These are phyloP conservation scores for Epizoanthus ramosus DNA, from an alignment of 92 coral and sea anemone species.

Conservation along the genomic window DNA sequence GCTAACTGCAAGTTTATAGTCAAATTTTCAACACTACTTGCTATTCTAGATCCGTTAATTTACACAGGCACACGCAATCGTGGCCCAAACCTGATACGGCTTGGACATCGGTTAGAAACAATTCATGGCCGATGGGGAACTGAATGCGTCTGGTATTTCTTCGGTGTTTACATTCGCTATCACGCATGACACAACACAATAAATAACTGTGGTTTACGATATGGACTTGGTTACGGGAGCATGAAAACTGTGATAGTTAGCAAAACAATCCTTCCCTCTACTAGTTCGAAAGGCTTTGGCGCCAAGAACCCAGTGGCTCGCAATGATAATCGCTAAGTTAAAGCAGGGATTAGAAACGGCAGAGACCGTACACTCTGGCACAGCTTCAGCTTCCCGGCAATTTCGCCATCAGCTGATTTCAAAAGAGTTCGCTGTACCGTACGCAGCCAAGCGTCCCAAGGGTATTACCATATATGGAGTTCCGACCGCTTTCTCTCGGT, in stretches of 20 bases:
- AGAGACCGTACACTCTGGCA: neutral
- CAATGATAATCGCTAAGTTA: neutral
- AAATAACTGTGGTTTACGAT: neutral
- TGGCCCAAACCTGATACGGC: neutral
- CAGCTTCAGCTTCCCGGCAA: slow-evolving; percentile 37
- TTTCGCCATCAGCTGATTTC: slow-evolving; percentile 34
- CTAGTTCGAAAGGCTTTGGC: neutral
- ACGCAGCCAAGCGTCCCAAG: slow-evolving; percentile 17
- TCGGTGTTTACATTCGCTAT: slow-evolving; percentile 13
- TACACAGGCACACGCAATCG: neutral
- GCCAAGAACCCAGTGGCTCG: neutral
- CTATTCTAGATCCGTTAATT: no score
- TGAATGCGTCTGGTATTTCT: slow-evolving; percentile 7
- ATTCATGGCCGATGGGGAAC: neutral
- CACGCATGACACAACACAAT: slow-evolving; percentile 29
- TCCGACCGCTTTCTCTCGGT: neutral
- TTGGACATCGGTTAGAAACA: neutral
- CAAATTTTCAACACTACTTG: no score
- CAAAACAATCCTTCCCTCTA: neutral
- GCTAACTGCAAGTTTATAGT: no score
- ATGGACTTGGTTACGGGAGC: slow-evolving; percentile 22
- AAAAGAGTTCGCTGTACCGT: slow-evolving; percentile 7
- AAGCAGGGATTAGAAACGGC: neutral
- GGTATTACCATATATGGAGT: slow-evolving; percentile 39
- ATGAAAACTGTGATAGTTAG: slow-evolving; percentile 40